Evolutionary conservation across 2,797 vertebrate species (phyloP), one percentile per base, ranked within the genome.

Genomic region (Pitangus sulphuratus): DNA sequence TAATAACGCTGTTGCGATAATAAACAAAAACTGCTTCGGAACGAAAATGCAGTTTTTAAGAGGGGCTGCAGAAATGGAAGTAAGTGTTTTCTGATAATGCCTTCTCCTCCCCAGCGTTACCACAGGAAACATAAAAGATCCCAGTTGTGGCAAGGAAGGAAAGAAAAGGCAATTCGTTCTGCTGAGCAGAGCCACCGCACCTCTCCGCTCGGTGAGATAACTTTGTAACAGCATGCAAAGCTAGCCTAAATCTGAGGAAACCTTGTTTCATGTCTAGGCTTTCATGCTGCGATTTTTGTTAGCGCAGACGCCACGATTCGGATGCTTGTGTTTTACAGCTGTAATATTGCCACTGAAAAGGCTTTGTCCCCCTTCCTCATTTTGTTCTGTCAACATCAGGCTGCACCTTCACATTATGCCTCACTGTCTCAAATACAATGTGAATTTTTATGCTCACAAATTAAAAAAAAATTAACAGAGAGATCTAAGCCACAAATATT

Each of bases 321-420:
- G 0, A 61, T 70, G 51, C 65, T 92, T 79, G 79, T 82, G 87
- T 90, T 96, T 95, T 95, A 95, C 93, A 95, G 77, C 86, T 89
- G 15, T 54, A 94, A 92, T 89, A 76, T 45, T 33, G 66, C 79
- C 47, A 40, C 25, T 18, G 83, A 64, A 80, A 95, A 84, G 68
- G 70, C 78, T 95, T 92, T 94, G 70, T 93, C 83, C 93, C 80
- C 56, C 62, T 39, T 78, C 42, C 85, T 47, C 77, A 11, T 80
- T 83, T 84, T 84, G 70, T 48, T 93, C 80, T 90, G 71, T 91
- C 77, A 72, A 31, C 40, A 48, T 79, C 74, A 60, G 88, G 76
- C 68, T 87, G 74, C n/a, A 88, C 80, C 62, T 89, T 66, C 9
- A 1, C 50, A 33, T 91, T 84, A 33, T 15, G 48, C 20, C n/a